phyloP scores from a whole-genome alignment of 2,797 vertebrate genomes.

The Micrastur ruficollis region DNA sequence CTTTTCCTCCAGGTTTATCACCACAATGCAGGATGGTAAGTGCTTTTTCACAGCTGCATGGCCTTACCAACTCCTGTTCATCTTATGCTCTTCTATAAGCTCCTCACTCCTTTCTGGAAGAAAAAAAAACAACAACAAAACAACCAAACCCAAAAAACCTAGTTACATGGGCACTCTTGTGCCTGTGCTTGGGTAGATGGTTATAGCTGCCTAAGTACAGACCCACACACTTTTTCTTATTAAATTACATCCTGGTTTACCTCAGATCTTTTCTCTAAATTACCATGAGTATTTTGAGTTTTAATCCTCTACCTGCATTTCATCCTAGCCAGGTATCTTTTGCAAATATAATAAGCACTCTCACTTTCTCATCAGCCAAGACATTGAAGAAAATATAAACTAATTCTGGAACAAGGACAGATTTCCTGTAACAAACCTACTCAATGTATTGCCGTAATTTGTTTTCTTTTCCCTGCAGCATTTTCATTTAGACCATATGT shows the following conservation, averaged over 20 bases:
- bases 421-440: neutral
- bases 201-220: neutral
- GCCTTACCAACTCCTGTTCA: neutral
- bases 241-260: neutral
- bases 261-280: neutral
- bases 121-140: neutral
- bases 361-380: neutral
- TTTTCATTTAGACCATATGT: conserved; percentile 27
- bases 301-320: neutral
- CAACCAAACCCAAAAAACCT: neutral
- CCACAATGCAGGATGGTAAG: neutral
- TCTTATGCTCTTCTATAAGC: neutral
- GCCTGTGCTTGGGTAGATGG: neutral
- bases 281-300: neutral
- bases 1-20: neutral
- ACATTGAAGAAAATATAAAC: conserved; percentile 21
- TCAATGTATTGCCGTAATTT: neutral
- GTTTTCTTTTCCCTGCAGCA: neutral
- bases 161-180: neutral
- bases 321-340: neutral
- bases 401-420: conserved; percentile 9
- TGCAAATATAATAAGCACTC: neutral
- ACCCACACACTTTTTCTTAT: neutral
- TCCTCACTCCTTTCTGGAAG: neutral
- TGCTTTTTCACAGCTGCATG: neutral